phyloP scores from a whole-genome alignment of 2,888 invertebrate species.

The Odontothrips loti region DNA sequence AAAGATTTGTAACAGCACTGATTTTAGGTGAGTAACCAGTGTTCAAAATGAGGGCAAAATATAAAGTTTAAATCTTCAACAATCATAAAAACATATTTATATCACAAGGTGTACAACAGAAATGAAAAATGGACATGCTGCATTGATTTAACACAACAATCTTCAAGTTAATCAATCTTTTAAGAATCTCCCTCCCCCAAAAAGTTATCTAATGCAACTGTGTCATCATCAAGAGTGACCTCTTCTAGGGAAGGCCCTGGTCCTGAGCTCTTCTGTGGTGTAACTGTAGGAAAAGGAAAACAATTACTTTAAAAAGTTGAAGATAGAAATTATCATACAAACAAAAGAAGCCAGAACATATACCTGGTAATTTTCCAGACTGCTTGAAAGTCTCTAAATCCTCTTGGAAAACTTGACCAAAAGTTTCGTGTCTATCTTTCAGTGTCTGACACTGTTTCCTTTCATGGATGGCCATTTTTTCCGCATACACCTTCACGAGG shows the following conservation, averaged over 20 bases:
- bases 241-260: constrained; percentile 38
- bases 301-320: background rate
- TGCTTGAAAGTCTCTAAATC: constrained; percentile 62
- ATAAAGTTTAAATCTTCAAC: no score
- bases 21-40: no score
- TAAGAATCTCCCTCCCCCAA: constrained; percentile 28
- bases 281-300: background rate
- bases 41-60: no score
- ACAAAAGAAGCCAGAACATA: background rate
- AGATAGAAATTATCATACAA: background rate
- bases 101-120: background rate
- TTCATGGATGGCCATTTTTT: constrained; percentile 56
- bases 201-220: constrained; percentile 36
- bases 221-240: constrained; percentile 38
- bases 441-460: constrained; percentile 53
- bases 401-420: constrained; percentile 64
- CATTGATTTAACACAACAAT: no score
- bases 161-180: background rate
- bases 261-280: background rate
- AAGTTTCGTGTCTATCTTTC: constrained; percentile 63
- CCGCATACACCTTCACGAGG: constrained; percentile 56
- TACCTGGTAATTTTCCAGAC: constrained; percentile 54
- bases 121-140: background rate
- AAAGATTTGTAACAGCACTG: no score
- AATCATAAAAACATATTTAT: background rate